Evolutionary conservation across 2,888 invertebrate species (phyloP).

Genomic region (Therioaphis trifolii): DNA sequence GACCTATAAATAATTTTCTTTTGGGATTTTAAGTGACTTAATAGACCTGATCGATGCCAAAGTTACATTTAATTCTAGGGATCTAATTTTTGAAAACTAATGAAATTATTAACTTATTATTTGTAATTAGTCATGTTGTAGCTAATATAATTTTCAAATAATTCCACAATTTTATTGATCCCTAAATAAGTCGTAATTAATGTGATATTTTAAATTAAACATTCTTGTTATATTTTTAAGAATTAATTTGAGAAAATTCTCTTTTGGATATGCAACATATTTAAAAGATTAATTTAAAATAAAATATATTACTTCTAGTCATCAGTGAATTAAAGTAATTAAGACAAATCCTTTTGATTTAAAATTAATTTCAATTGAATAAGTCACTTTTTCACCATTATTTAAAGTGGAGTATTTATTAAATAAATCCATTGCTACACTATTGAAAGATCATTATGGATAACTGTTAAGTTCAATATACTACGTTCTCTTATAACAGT

Average conservation of each 20-base stretch:
- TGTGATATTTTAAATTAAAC: constrained; percentile 32
- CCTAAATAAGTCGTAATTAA: constrained; percentile 22
- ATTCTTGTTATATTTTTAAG: neutral
- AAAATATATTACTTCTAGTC: constrained; percentile 34
- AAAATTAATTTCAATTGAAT: neutral
- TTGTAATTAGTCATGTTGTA: neutral
- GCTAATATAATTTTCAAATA: neutral
- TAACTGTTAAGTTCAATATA: neutral
- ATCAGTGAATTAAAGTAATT: constrained; percentile 24
- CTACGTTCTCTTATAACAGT: neutral
- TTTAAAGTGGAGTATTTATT: constrained; percentile 4
- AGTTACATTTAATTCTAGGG: constrained; percentile 26
- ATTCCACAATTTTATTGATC: neutral
- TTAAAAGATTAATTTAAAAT: constrained; percentile 16
- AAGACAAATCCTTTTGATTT: neutral
- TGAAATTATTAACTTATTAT: neutral
- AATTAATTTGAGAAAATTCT: neutral
- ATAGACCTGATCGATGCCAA: constrained; percentile 57
- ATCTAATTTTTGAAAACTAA: neutral
- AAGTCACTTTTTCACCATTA: neutral
- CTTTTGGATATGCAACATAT: neutral
- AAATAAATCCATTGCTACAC: neutral
- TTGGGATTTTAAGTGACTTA: constrained; percentile 22
- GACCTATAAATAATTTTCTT: constrained; percentile 17
- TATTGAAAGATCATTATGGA: neutral